A percentile compares a stretch with the other conserved stretches of the same genome.
Conservation (phyloP, 2,797 vertebrate species). For the Hippocampus kuda region DNA sequence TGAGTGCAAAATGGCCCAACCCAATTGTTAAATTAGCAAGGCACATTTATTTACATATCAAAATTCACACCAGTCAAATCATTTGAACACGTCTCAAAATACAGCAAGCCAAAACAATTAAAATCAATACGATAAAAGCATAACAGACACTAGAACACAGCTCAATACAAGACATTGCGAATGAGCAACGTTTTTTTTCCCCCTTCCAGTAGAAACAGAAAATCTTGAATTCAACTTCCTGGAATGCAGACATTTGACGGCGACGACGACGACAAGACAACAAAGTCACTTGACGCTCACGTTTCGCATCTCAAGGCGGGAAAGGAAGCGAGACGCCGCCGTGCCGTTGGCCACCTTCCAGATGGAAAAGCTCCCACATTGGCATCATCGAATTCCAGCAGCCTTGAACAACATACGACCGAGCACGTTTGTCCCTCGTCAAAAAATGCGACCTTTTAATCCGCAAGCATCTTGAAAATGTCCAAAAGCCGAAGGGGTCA, state of each 20-base stretch:
- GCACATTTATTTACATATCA: not conserved
- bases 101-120: not conserved
- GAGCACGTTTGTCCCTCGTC: not conserved
- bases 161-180: too few relatives aligned
- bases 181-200: too few relatives aligned
- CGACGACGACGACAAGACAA: too few relatives aligned
- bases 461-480: slow-evolving; percentile 12
- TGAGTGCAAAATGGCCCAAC: too few relatives aligned
- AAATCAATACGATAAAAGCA: not conserved
- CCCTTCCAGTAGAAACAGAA: too few relatives aligned
- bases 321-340: slow-evolving; percentile 17
- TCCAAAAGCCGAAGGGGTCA: slow-evolving; percentile 29
- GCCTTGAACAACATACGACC: slow-evolving; percentile 14
- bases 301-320: slow-evolving; percentile 22
- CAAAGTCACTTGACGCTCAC: slow-evolving; percentile 23
- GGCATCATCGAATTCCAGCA: not conserved
- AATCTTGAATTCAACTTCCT: too few relatives aligned
- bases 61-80: not conserved
- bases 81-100: not conserved
- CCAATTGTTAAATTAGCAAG: not conserved
- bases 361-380: slow-evolving; percentile 24
- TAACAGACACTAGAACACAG: not conserved
- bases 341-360: slow-evolving; percentile 41
- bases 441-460: slow-evolving; percentile 24
- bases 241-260: too few relatives aligned